Percentiles rank a stretch among this genome's conserved stretches.
phyloP scores from a whole-genome alignment of 2,888 invertebrate species.

The Dynastes hyllus region DNA sequence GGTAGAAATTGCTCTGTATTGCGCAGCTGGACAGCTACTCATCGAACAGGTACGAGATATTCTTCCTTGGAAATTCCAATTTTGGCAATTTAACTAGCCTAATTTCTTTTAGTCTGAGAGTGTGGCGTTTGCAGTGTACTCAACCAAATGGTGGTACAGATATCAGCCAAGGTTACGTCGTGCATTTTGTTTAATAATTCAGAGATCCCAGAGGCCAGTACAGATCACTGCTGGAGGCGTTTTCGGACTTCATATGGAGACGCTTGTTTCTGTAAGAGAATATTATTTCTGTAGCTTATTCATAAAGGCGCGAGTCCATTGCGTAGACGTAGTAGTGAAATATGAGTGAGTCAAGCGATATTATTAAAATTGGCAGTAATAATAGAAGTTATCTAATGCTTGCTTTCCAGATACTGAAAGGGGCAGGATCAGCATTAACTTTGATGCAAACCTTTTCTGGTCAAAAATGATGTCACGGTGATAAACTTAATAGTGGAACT shows the following conservation, averaged over 20 bases:
- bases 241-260: not conserved
- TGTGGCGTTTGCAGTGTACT: not conserved
- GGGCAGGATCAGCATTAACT: not conserved
- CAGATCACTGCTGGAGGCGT: conserved; percentile 14
- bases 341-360: no score
- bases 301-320: no score
- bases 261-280: not conserved
- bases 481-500: no score
- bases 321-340: no score
- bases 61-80: not conserved
- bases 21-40: conserved; percentile 20
- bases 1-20: not conserved
- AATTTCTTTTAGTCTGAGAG: not conserved
- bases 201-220: not conserved
- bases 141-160: conserved; percentile 4
- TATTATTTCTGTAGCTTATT: no score
- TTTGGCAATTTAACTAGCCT: not conserved
- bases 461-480: no score
- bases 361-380: no score
- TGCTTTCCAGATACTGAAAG: not conserved
- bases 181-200: not conserved
- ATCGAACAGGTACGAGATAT: not conserved
- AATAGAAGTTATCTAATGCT: no score
- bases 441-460: not conserved
- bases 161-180: not conserved